Conservation (phyloP, 2,113 vertebrate species). For the Hippolais icterina region DNA sequence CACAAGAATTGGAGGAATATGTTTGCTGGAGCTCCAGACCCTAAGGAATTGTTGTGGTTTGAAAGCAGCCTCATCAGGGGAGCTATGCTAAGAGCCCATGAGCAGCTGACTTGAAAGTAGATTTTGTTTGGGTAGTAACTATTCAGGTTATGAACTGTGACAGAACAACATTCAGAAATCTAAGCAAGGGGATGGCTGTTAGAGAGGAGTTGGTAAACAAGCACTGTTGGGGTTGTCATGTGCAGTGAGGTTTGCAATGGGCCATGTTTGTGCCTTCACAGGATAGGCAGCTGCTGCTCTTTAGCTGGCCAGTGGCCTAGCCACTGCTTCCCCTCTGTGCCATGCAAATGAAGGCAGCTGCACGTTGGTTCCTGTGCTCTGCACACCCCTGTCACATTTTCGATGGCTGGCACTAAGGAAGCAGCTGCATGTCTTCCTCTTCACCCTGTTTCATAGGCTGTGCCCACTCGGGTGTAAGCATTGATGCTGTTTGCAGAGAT, state of each 20-base stretch:
- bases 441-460: neutral
- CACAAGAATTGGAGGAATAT: neutral
- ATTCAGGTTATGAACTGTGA: neutral
- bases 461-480: neutral
- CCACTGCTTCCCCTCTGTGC: rapidly evolving
- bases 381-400: rapidly evolving
- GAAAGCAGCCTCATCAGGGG: neutral
- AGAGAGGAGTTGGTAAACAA: neutral
- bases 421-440: neutral
- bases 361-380: rapidly evolving
- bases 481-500: neutral
- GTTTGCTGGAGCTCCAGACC: neutral
- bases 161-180: neutral
- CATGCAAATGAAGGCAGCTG: neutral
- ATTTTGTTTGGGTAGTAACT: neutral
- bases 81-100: neutral
- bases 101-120: neutral
- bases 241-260: neutral
- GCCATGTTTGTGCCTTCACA: neutral
- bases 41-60: neutral
- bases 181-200: neutral
- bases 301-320: neutral
- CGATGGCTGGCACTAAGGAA: neutral
- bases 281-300: neutral
- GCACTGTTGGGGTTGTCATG: neutral